These are phyloP conservation scores for Boloria selene DNA, from an alignment of 2,888 invertebrate genomes.

Conservation along the genomic window DNA sequence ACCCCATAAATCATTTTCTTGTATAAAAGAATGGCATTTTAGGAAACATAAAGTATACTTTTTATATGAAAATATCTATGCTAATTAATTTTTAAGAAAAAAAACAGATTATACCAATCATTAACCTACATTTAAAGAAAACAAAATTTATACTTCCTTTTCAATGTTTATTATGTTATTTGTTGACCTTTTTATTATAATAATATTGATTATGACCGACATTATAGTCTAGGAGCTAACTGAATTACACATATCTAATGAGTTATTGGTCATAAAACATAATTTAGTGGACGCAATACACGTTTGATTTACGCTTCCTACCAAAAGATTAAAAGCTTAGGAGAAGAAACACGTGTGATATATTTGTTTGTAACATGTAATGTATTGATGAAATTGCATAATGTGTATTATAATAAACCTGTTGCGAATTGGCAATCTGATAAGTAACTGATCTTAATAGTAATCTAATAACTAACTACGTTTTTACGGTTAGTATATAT, in stretches of 20 bases:
- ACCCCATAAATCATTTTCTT: too few species aligned
- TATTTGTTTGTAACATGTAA: slow-evolving; percentile 22
- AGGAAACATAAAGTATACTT: too few species aligned
- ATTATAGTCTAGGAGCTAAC: slow-evolving; percentile 6
- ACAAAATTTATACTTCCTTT: background rate
- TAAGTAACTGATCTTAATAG: too few species aligned
- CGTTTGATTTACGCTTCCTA: slow-evolving; percentile 32
- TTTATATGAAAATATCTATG: too few species aligned
- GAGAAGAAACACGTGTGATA: slow-evolving; percentile 25
- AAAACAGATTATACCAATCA: background rate
- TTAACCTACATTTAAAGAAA: slow-evolving; percentile 10
- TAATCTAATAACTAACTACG: too few species aligned
- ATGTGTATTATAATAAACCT: background rate
- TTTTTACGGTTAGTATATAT: too few species aligned
- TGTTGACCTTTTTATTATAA: slow-evolving; percentile 4
- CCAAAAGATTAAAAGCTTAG: slow-evolving; percentile 26
- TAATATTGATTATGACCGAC: slow-evolving; percentile 16
- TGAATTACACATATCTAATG: slow-evolving; percentile 30
- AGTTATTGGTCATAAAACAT: slow-evolving; percentile 36
- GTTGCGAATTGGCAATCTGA: background rate
- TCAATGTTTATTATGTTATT: background rate
- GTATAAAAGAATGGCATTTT: too few species aligned
- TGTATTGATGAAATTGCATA: slow-evolving; percentile 15
- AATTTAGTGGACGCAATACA: slow-evolving; percentile 34
- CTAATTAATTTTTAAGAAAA: too few species aligned